Evolutionary conservation across 23 tunicate genomes (phyloP).

Genomic region (Oikopleura dioica): DNA sequence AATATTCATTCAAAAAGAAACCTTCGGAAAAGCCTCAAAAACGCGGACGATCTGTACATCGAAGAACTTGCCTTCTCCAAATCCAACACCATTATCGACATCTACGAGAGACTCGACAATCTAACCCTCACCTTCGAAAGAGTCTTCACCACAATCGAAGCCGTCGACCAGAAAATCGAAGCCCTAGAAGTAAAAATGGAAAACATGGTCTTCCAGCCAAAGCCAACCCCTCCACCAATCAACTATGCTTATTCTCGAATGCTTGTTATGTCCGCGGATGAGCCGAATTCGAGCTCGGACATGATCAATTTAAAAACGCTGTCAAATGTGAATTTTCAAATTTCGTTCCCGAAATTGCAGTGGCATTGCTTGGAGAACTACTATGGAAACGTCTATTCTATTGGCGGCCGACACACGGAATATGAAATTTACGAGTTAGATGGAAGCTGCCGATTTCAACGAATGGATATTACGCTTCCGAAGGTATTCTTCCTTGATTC

Average conservation of each 20-base stretch:
- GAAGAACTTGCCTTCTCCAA: not conserved
- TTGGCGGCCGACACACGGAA: not conserved
- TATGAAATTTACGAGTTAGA: not conserved
- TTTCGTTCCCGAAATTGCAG: not conserved
- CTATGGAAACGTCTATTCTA: not conserved
- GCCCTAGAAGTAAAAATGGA: not conserved
- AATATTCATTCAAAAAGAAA: too few relatives aligned
- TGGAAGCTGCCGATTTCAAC: not conserved
- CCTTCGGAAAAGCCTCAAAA: not conserved
- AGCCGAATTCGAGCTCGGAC: not conserved
- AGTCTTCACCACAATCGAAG: not conserved
- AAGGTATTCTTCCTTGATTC: too few relatives aligned
- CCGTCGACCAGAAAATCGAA: not conserved
- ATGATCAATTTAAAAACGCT: not conserved
- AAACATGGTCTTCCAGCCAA: not conserved
- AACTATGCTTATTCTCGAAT: not conserved
- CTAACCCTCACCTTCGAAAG: not conserved
- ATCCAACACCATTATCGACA: not conserved
- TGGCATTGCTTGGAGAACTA: not conserved
- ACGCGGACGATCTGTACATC: not conserved
- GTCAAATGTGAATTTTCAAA: not conserved
- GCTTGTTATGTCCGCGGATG: not conserved
- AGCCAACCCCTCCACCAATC: not conserved
- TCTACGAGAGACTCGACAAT: not conserved
- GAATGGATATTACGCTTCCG: not conserved